These are phyloP conservation scores for Crotophaga sulcirostris DNA, from an alignment of 2,113 vertebrate genomes.

Conservation along the genomic window DNA sequence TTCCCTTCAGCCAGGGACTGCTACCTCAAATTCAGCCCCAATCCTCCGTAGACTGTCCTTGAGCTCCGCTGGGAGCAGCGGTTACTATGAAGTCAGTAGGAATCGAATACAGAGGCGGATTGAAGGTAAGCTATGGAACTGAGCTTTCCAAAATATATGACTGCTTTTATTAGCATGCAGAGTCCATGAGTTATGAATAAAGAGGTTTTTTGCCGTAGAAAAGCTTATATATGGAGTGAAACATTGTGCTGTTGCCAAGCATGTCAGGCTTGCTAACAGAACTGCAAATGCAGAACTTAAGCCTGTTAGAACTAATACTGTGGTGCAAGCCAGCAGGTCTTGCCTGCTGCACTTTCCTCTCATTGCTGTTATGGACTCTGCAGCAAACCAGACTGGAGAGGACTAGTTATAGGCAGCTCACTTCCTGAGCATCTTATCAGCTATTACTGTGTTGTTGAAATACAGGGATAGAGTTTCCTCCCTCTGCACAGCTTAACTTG, in stretches of 20 bases:
- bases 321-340: not conserved
- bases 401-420: not conserved
- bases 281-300: not conserved
- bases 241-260: not conserved
- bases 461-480: not conserved
- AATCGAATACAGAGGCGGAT: constrained; percentile 79
- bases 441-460: not conserved
- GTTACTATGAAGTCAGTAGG: constrained; percentile 73
- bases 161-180: not conserved
- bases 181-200: not conserved
- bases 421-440: not conserved
- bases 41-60: constrained; percentile 75
- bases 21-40: constrained; percentile 66
- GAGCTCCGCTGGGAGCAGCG: constrained; percentile 54
- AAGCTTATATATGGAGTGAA: not conserved
- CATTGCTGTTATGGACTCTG: not conserved
- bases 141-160: not conserved
- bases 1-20: constrained; percentile 55
- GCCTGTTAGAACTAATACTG: not conserved
- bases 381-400: not conserved
- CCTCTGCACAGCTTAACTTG: not conserved
- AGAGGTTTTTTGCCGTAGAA: not conserved
- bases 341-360: not conserved
- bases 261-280: not conserved
- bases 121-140: constrained; percentile 81